Conservation (phyloP, 2,113 vertebrate species). For the Triplophysa tibetana region DNA sequence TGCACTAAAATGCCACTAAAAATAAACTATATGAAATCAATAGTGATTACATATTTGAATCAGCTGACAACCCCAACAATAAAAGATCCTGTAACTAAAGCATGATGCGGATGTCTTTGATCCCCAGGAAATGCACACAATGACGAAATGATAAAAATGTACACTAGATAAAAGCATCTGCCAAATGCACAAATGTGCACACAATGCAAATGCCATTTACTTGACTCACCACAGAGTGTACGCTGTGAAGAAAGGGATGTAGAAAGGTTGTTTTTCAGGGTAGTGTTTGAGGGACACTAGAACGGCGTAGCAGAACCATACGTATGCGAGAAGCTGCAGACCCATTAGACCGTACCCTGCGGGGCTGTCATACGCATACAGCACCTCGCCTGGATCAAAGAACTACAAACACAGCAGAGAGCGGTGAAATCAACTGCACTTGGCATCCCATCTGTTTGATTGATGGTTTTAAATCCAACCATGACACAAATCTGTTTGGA, state of each 20-base stretch:
- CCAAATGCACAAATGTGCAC: too few species aligned
- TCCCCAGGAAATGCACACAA: too few species aligned
- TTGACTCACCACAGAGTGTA: slow-evolving; percentile 88
- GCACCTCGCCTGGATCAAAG: slow-evolving; percentile 89
- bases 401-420: slow-evolving; percentile 72
- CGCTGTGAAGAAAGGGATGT: slow-evolving; percentile 88
- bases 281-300: slow-evolving; percentile 87
- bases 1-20: too few species aligned
- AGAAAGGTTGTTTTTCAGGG: slow-evolving; percentile 90
- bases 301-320: slow-evolving; percentile 92
- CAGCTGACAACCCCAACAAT: too few species aligned
- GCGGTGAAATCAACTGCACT: neutral
- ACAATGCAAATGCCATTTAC: too few species aligned
- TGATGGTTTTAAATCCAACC: slow-evolving; percentile 21
- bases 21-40: too few species aligned
- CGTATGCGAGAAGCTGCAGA: slow-evolving; percentile 87
- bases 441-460: slow-evolving; percentile 23
- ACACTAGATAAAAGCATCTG: too few species aligned
- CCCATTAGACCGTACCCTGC: slow-evolving; percentile 88
- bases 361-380: slow-evolving; percentile 89
- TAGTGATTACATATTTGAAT: too few species aligned
- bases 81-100: too few species aligned
- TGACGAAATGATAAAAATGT: too few species aligned
- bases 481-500: slow-evolving; percentile 12
- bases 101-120: too few species aligned